phyloP scores from a whole-genome alignment of 2,888 invertebrate species.

The Philaethria dido region DNA sequence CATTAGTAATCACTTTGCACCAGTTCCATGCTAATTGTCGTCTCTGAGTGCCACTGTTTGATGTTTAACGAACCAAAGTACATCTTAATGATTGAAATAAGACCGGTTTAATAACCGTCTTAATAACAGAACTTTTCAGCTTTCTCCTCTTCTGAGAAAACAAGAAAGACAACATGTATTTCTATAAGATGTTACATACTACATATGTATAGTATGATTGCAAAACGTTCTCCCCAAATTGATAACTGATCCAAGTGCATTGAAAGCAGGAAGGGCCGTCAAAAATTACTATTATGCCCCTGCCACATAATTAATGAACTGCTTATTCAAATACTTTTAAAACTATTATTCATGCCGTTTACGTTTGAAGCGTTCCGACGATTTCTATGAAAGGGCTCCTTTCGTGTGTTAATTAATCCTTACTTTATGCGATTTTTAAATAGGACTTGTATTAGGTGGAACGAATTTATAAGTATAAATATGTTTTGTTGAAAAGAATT shows the following conservation, averaged over 20 bases:
- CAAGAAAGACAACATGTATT: slow-evolving; percentile 4
- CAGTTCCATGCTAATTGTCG: not conserved
- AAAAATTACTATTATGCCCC: slow-evolving; percentile 81
- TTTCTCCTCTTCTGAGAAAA: slow-evolving; percentile 17
- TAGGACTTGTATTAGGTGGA: slow-evolving; percentile 55
- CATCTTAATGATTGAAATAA: not conserved
- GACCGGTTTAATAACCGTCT: slow-evolving; percentile 9
- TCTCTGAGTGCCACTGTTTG: not conserved
- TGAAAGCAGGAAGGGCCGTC: slow-evolving; percentile 82
- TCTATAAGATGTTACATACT: slow-evolving; percentile 1
- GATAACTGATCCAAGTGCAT: slow-evolving; percentile 73
- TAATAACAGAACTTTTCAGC: slow-evolving; percentile 5
- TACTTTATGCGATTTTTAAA: slow-evolving; percentile 74
- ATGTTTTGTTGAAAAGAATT: slow-evolving; percentile 29
- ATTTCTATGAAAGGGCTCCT: slow-evolving; percentile 75
- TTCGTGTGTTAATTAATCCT: slow-evolving; percentile 71
- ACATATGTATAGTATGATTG: slow-evolving; percentile 43
- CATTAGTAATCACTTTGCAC: not conserved
- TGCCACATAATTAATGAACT: slow-evolving; percentile 80
- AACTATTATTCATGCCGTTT: slow-evolving; percentile 84
- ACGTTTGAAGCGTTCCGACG: slow-evolving; percentile 79
- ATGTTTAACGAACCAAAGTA: not conserved
- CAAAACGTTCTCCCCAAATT: slow-evolving; percentile 60
- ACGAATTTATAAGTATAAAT: slow-evolving; percentile 45
- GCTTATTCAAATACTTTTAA: slow-evolving; percentile 83